phyloP scores from a whole-genome alignment of 2,113 vertebrate genomes.

The Montifringilla adamsi region DNA sequence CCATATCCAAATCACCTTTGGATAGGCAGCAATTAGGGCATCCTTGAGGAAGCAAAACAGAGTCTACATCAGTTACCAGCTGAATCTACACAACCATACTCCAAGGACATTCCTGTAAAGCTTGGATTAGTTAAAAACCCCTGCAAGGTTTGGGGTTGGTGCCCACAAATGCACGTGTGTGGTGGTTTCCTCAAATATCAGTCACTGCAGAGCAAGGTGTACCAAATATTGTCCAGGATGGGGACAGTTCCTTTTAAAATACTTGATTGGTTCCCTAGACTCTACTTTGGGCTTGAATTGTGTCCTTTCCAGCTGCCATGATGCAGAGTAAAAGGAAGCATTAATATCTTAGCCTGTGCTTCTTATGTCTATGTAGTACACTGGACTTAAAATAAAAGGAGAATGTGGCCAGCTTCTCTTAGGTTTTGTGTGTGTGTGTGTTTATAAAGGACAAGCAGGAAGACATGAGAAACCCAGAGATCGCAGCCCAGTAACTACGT shows the following conservation, averaged over 20 bases:
- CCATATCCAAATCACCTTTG: background rate
- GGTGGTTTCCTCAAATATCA: background rate
- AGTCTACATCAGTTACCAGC: background rate
- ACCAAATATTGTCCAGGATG: background rate
- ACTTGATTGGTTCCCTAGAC: background rate
- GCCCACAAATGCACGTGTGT: background rate
- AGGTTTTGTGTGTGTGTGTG: background rate
- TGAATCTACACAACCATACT: background rate
- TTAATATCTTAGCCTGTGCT: background rate
- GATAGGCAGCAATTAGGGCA: background rate
- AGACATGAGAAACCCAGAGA: background rate
- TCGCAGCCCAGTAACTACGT: rapidly evolving
- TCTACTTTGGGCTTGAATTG: background rate
- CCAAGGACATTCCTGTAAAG: background rate
- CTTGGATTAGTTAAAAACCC: background rate
- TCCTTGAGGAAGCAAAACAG: background rate
- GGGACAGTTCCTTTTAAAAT: background rate
- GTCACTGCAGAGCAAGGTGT: background rate
- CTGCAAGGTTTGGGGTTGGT: background rate
- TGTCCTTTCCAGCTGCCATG: background rate
- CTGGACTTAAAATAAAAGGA: conserved; percentile 46
- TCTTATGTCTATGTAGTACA: background rate
- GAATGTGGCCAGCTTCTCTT: background rate
- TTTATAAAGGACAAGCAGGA: background rate
- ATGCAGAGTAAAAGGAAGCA: background rate